phyloP scores from a whole-genome alignment of 2,888 invertebrate genomes.

The Polymixis lichenea region DNA sequence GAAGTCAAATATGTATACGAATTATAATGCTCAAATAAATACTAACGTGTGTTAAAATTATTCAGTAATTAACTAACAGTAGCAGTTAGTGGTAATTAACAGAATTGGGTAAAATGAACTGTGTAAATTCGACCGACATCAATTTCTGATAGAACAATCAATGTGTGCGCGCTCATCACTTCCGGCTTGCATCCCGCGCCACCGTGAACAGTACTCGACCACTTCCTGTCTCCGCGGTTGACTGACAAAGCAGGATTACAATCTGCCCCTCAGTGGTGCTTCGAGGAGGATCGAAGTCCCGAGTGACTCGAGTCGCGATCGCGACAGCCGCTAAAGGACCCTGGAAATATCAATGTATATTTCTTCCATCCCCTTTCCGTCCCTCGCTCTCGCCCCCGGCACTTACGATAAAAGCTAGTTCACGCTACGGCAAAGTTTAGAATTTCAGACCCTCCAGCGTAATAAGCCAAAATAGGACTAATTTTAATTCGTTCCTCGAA shows the following conservation, averaged over 20 bases:
- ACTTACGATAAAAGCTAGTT: constrained; percentile 74
- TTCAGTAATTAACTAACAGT: constrained; percentile 5
- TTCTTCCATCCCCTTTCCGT: constrained; percentile 66
- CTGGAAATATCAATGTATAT: constrained; percentile 82
- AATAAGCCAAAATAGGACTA: constrained; percentile 63
- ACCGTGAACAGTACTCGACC: constrained; percentile 69
- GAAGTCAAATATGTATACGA: background rate
- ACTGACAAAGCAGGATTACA: constrained; percentile 83
- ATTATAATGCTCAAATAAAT: background rate
- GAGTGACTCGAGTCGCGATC: constrained; percentile 78
- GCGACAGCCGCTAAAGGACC: constrained; percentile 75
- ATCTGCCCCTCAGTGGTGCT: constrained; percentile 76
- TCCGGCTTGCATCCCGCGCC: constrained; percentile 50
- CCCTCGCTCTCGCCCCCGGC: constrained; percentile 63
- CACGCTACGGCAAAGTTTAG: constrained; percentile 67
- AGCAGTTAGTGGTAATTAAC: constrained; percentile 8
- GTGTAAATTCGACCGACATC: constrained; percentile 8
- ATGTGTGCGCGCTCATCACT: constrained; percentile 37
- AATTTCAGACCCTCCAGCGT: constrained; percentile 65
- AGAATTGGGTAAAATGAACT: constrained; percentile 2
- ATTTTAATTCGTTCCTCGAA: constrained; percentile 53
- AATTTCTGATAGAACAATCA: constrained; percentile 31
- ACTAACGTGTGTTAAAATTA: background rate
- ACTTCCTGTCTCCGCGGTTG: constrained; percentile 73
- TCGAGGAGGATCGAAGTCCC: constrained; percentile 77